Evolutionary conservation across 2,888 invertebrate genomes (phyloP), one percentile per base, ranked within the genome.

Genomic region (Dryomyza anilis): DNA sequence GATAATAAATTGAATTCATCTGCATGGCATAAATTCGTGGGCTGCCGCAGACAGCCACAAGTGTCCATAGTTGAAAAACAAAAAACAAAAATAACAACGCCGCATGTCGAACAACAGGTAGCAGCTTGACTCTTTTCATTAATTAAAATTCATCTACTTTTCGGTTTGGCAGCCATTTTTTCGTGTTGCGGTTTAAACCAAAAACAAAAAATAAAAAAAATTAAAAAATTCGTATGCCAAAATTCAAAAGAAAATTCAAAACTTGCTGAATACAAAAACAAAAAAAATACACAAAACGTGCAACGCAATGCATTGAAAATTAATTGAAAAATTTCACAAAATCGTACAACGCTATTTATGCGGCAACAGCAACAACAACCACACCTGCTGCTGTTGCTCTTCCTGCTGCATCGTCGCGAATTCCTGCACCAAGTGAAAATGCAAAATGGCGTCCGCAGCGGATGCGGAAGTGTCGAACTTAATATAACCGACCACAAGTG

Each of bases 381-480:
- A 50, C 60, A 59, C 16, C 50, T 57, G 52, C n/a, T n/a, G n/a
- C n/a, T n/a, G n/a, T n/a, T n/a, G n/a, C n/a, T n/a, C n/a, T n/a
- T 53, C 60, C 33, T 29, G 53, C n/a, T 19, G 25, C 16, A 23
- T 23, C 21, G 25, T 48, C 19, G 19, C 21, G 21, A 36, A 21
- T 16, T 19, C 21, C 62, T 48, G 59, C 69, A 27, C 29, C 46
- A 63, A 63, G 48, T 62, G 55, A 56, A 48, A 56, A 63, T 55
- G 53, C 62, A 63, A 63, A 63, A 63, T 55, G 55, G 45, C 30
- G 62, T 39, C 39, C 45, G 14, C 33, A n/a, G 14, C 12, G 36
- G 27, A n/a, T n/a, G 14, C 55, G 55, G 55, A 58, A 58, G 58
- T 64, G 64, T 64, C 52, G 64, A 64, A 58, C 53, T 64, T 52